phyloP scores from a whole-genome alignment of 2,113 vertebrate species.

The Seriola quinqueradiata region DNA sequence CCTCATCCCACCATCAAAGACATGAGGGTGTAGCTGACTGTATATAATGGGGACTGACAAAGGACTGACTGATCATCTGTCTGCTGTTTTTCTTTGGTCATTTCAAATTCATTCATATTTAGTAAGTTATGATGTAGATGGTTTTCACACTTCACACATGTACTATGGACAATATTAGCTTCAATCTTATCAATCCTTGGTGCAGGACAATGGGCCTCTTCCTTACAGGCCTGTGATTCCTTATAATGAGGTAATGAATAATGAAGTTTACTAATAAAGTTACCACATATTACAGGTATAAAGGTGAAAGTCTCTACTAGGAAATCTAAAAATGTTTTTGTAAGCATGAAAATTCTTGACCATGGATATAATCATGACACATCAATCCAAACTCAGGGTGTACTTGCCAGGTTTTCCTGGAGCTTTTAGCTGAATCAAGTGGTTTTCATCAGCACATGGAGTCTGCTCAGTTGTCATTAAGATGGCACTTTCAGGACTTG shows the following conservation, averaged over 20 bases:
- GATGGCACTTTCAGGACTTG: too few species aligned
- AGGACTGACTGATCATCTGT: background rate
- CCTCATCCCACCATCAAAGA: too few species aligned
- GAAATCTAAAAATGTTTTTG: too few species aligned
- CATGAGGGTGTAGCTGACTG: background rate
- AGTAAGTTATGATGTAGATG: background rate
- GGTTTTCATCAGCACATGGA: too few species aligned
- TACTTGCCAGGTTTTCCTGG: too few species aligned
- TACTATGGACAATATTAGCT: background rate
- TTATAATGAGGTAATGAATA: background rate
- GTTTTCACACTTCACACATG: background rate
- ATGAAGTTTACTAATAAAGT: background rate
- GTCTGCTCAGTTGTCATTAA: too few species aligned
- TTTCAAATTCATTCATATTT: background rate
- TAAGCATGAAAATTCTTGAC: too few species aligned
- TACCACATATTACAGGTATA: background rate
- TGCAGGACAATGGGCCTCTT: background rate
- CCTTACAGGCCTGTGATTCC: background rate
- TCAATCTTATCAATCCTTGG: too few species aligned
- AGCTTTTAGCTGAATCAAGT: too few species aligned
- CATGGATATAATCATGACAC: too few species aligned
- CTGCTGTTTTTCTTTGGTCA: background rate
- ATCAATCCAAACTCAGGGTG: too few species aligned
- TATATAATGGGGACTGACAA: background rate
- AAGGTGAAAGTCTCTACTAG: background rate